Evolutionary conservation across 1,140 invertebrate genomes (phyloP), one percentile per base, ranked within the genome.

Genomic region (Chrysoperla carnea): DNA sequence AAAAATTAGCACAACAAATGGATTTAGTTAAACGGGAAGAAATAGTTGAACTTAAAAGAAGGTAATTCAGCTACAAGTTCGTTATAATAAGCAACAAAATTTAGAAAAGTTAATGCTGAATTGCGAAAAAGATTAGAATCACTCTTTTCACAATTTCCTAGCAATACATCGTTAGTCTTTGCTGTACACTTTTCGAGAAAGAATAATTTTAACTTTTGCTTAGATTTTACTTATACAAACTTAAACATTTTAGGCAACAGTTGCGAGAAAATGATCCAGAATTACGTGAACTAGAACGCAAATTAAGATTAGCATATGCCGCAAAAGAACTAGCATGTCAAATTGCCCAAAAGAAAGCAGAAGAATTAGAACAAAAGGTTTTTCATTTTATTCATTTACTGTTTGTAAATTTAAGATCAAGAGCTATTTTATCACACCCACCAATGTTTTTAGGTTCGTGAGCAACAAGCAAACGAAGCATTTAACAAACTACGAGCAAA

Each of bases 241-340:
- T n/a, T n/a, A n/a, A n/a, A n/a, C n/a, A 33, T 33, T 44, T 33
- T 13, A 52, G 56, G 29, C 57, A 60, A 46, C 49, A 51, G 36
- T 41, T 63, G 11, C 49, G 62, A n/a, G 55, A 59, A 51, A 59
- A 52, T 42, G 56, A 52, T 45, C 53, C 52, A 29, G 63, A 66
- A 51, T 47, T 66, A 39, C 42, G 55, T 38, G 55, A 62, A 27
- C 45, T 66, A 11, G 58, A 62, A 48, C 40, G 49, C 8, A 57
- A 62, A 52, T 48, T 66, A 31, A 52, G 52, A 44, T 48, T 52
- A 13, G 62, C 61, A 14, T 66, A 66, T 48, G 48, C 58, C 5
- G 54, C 50, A 14, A 64, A 64, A 48, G 55, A 59, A 46, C 44
- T 62, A 17, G 46, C 49, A 12, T 54, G 58, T 9, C 63, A 66